Evolutionary conservation across 2,797 vertebrate genomes (phyloP).

Genomic region (Schizothorax lantsangensis): DNA sequence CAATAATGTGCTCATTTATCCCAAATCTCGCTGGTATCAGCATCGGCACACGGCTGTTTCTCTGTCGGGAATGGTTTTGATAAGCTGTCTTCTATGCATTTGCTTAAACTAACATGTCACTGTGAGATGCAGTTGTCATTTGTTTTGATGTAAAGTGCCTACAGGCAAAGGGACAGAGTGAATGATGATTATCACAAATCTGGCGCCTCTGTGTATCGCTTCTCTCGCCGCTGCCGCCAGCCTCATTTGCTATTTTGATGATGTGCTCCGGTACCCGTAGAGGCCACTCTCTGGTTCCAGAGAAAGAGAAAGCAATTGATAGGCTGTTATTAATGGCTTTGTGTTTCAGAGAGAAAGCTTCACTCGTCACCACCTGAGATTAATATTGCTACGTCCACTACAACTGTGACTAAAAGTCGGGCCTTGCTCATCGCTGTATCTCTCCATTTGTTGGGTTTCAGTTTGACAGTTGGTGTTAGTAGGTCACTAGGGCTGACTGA

Average conservation of each 20-base stretch:
- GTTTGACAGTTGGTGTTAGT: constrained; percentile 45
- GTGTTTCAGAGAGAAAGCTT: constrained; percentile 56
- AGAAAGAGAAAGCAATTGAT: constrained; percentile 51
- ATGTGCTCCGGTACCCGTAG: constrained; percentile 49
- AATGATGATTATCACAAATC: constrained; percentile 54
- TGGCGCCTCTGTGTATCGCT: constrained; percentile 42
- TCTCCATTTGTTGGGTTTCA: constrained; percentile 32
- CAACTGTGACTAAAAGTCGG: constrained; percentile 53
- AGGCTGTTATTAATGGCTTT: constrained; percentile 62
- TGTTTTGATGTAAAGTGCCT: constrained; percentile 56
- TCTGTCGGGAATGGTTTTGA: constrained; percentile 31
- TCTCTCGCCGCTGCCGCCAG: constrained; percentile 36
- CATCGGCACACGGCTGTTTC: neutral
- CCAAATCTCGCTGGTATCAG: neutral
- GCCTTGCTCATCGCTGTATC: constrained; percentile 47
- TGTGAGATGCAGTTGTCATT: constrained; percentile 53
- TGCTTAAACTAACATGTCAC: constrained; percentile 54
- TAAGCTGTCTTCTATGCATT: constrained; percentile 36
- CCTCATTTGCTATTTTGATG: constrained; percentile 54
- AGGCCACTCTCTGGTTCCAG: constrained; percentile 43
- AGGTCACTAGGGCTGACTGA: constrained; percentile 24
- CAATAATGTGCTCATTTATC: constrained; percentile 15
- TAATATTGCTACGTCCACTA: constrained; percentile 49
- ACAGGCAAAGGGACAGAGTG: constrained; percentile 49
- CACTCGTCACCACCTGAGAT: constrained; percentile 60